Base-by-base conservation (phyloP, 2,888 invertebrate species). In the Drosophila picticornis region DNA sequence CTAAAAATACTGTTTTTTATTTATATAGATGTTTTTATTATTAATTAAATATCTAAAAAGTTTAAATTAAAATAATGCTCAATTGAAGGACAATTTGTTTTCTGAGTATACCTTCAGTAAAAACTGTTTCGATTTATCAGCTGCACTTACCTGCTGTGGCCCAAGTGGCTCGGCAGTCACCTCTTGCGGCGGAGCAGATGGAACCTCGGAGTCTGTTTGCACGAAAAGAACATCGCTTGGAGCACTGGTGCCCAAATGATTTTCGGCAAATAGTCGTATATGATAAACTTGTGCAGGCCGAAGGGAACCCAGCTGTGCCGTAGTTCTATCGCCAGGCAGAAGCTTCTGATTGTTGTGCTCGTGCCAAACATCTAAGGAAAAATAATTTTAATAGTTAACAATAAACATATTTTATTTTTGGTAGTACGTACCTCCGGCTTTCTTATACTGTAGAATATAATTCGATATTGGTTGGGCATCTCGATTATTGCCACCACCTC, bases 111-210 rank as follows among this genome's bases (percentile, higher is more conserved):
- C 0, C 11, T 1, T 34, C 13, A 1, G 6, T 2, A 10, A 38
- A 19, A 19, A 2, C 7, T 1, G 0, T 1, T 13, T 46, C 3
- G 7, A 2, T 13, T 46, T 22, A 22, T 22, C 3, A 46, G 13
- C 7, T 29, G 2, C 10, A 55, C 43, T 53, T 36, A 77, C 83
- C 66, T 96, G 95, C 69, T 96, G 96, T 0, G 96, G 95, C 2
- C 95, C 96, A 16, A 96, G 94, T 0, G 96, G 95, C 40, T 95
- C 95, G 22, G 95, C 96, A 57, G 94, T 94, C 29, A 97, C 95
- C 84, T 95, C 95, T 31, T 94, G 94, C 0, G 96, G 96, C 0
- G 96, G 95, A 48, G 96, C 96, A 22, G 96, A 95, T 0, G 97
- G 97, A 0, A 95, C 95, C 94, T 95, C 95, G 0, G 94, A 93